Evolutionary conservation across 2,797 vertebrate genomes (phyloP).

Genomic region (Hippopotamyrus pictus): DNA sequence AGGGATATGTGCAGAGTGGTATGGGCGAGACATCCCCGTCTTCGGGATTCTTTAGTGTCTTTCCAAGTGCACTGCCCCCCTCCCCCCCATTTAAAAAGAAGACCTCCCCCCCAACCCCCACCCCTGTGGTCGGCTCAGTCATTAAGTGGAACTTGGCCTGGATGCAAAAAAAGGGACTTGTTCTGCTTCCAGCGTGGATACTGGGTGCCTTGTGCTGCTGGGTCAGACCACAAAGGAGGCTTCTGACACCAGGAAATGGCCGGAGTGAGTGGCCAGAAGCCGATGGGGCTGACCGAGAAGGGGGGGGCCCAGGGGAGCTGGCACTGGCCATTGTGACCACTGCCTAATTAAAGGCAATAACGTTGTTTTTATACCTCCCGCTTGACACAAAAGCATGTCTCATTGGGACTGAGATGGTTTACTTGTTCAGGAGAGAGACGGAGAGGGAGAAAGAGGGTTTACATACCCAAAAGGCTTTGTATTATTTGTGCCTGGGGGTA

Average conservation of each 20-base stretch:
- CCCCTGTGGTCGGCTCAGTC: not conserved
- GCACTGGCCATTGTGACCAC: slow-evolving; percentile 3
- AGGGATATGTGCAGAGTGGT: not conserved
- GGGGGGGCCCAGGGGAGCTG: not conserved
- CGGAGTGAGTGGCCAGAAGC: not conserved
- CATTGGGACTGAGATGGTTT: not conserved
- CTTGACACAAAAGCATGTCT: slow-evolving; percentile 11
- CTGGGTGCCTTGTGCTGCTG: slow-evolving; percentile 16
- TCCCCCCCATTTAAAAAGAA: not conserved
- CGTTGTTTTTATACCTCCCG: slow-evolving; percentile 15
- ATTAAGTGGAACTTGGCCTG: slow-evolving; percentile 15
- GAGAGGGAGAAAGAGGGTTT: not conserved
- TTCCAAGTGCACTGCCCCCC: not conserved
- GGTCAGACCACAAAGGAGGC: slow-evolving; percentile 1
- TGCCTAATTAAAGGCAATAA: slow-evolving; percentile 24
- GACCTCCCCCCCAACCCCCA: not conserved
- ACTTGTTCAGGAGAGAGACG: not conserved
- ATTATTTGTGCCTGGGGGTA: not conserved
- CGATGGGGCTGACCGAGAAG: not conserved
- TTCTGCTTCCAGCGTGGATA: slow-evolving; percentile 3
- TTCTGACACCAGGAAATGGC: slow-evolving; percentile 23
- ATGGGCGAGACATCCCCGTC: not conserved
- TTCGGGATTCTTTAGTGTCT: not conserved
- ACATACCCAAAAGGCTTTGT: not conserved
- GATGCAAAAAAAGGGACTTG: not conserved